These are phyloP conservation scores for Laterallus jamaicensis DNA, from an alignment of 2,113 vertebrate genomes.

Conservation along the genomic window DNA sequence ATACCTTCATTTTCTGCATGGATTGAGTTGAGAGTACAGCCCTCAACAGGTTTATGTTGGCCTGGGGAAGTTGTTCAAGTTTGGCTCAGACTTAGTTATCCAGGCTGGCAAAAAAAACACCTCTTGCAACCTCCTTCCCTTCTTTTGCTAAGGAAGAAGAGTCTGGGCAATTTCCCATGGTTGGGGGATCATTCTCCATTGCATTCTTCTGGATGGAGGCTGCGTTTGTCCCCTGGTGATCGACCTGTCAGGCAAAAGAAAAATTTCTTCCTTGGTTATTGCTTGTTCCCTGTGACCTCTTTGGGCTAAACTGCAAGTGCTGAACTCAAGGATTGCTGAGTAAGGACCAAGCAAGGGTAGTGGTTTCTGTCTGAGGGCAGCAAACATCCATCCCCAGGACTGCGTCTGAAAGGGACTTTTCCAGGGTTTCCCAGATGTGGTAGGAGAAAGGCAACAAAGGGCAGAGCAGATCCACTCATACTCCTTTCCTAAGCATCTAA, in stretches of 20 bases:
- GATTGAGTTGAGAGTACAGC: background rate
- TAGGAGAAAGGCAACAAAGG: background rate
- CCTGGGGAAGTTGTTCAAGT: background rate
- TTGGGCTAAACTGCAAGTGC: background rate
- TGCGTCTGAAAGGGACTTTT: background rate
- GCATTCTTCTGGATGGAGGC: background rate
- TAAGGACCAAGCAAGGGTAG: fast-evolving
- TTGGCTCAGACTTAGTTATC: background rate
- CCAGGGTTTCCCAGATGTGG: too few species aligned
- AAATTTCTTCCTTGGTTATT: background rate
- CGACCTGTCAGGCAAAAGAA: background rate
- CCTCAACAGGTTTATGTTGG: background rate
- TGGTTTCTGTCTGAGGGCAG: background rate
- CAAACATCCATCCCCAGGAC: background rate
- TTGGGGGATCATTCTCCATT: background rate
- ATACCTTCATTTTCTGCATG: background rate
- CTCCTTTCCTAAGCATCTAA: background rate
- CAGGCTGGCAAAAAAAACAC: background rate
- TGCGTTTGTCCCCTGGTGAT: background rate
- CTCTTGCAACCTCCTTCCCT: background rate
- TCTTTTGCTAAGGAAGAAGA: background rate
- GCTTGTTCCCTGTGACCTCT: background rate
- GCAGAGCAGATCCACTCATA: background rate
- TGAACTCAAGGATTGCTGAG: background rate
- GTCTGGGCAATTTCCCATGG: background rate